Conservation (phyloP, 2,888 invertebrate genomes). For the Cryptocephalus moraei region DNA sequence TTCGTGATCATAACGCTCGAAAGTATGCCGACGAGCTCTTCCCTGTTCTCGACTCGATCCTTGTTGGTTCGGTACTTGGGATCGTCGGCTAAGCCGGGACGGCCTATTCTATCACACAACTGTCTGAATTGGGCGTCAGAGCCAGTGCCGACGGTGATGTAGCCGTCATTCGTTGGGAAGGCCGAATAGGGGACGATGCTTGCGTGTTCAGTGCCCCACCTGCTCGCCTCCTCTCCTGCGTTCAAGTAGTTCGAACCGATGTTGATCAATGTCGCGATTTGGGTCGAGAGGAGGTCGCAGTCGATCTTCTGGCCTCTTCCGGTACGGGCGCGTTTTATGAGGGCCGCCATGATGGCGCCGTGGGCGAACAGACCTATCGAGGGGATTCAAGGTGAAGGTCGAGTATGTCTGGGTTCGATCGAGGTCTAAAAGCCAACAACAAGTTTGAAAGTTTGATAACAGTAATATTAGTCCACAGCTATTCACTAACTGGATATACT, state of each 20-base stretch:
- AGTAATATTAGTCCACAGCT: too few species aligned
- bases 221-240: constrained; percentile 60
- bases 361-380: constrained; percentile 70
- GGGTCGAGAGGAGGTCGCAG: constrained; percentile 87
- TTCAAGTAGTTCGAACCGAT: constrained; percentile 86
- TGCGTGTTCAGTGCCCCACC: constrained; percentile 90
- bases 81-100: constrained; percentile 51
- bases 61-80: constrained; percentile 61
- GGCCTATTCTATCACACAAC: constrained; percentile 54
- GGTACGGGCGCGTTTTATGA: constrained; percentile 66
- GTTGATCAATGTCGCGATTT: constrained; percentile 81
- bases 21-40: constrained; percentile 54
- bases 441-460: too few species aligned
- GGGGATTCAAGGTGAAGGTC: constrained; percentile 1
- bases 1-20: constrained; percentile 47
- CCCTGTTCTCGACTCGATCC: constrained; percentile 65
- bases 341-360: constrained; percentile 87
- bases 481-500: too few species aligned
- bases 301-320: constrained; percentile 87
- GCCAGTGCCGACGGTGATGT: constrained; percentile 79
- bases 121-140: constrained; percentile 72
- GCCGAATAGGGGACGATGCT: constrained; percentile 93
- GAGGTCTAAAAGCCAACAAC: too few species aligned
- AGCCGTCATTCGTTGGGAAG: constrained; percentile 73
- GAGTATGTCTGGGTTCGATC: neutral